phyloP scores from a whole-genome alignment of 1,140 invertebrate genomes.

The Cepaea nemoralis region DNA sequence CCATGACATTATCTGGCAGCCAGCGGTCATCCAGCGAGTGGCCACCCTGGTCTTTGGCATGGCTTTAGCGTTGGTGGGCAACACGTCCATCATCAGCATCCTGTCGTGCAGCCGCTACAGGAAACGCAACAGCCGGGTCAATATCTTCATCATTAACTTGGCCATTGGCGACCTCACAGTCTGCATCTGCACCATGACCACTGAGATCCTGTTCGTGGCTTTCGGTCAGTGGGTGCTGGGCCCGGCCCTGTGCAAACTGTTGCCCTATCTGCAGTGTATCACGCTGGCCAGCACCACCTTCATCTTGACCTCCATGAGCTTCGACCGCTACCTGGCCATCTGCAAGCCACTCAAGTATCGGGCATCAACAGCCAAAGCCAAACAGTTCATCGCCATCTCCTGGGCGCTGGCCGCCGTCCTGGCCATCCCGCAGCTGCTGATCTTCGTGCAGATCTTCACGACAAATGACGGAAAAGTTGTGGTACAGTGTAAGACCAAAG shows the following conservation, averaged over 20 bases:
- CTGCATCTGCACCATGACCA: conserved; percentile 72
- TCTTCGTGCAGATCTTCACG: conserved; percentile 68
- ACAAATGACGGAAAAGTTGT: conserved; percentile 55
- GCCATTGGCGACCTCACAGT: conserved; percentile 73
- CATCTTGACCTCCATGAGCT: conserved; percentile 73
- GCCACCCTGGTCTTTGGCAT: conserved; percentile 71
- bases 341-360: conserved; percentile 70
- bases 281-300: conserved; percentile 73
- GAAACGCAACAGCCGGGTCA: conserved; percentile 70
- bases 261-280: conserved; percentile 72
- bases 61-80: conserved; percentile 70
- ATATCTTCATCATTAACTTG: conserved; percentile 73
- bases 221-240: conserved; percentile 72
- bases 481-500: conserved; percentile 67
- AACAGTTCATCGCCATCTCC: conserved; percentile 65
- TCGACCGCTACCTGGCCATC: conserved; percentile 72
- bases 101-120: conserved; percentile 69
- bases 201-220: conserved; percentile 72
- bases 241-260: conserved; percentile 70
- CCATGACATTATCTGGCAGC: conserved; percentile 64
- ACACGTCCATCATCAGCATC: conserved; percentile 70
- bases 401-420: conserved; percentile 72
- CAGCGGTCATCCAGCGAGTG: conserved; percentile 71
- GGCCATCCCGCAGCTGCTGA: conserved; percentile 73
- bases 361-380: conserved; percentile 46